Evolutionary conservation across 2,113 vertebrate species (phyloP).

Genomic region (Cynocephalus volans): DNA sequence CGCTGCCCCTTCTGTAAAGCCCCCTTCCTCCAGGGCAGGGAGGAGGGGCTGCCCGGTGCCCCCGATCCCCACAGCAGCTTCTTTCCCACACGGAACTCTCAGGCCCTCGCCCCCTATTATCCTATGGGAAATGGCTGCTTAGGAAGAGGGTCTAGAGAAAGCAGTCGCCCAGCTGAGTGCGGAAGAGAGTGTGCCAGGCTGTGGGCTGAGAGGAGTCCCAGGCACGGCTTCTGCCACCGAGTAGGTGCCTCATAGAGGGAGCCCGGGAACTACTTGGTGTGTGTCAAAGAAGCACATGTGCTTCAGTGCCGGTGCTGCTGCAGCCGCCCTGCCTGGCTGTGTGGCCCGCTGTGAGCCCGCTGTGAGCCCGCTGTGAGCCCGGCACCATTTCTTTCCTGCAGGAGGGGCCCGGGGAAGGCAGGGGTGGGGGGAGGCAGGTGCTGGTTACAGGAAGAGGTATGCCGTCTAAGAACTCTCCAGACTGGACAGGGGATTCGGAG

Average conservation of each 20-base stretch:
- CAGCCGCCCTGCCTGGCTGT: not conserved
- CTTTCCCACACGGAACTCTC: conserved; percentile 2
- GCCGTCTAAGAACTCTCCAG: too few species aligned
- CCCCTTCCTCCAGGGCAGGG: not conserved
- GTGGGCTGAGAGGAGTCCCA: not conserved
- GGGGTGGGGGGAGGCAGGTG: too few species aligned
- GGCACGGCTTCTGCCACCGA: not conserved
- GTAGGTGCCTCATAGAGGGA: not conserved
- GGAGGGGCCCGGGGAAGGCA: too few species aligned
- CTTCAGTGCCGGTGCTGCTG: not conserved
- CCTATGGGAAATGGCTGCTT: conserved; percentile 4
- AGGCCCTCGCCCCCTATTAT: not conserved
- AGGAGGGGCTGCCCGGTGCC: not conserved
- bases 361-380: not conserved
- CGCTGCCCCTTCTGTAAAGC: not conserved
- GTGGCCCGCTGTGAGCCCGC: not conserved
- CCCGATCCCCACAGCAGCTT: not conserved
- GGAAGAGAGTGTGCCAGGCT: conserved; percentile 10
- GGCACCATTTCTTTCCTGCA: not conserved
- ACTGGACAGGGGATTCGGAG: too few species aligned
- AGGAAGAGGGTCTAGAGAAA: conserved; percentile 35
- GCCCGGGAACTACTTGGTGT: not conserved
- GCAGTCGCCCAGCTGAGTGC: not conserved
- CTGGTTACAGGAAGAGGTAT: too few species aligned
- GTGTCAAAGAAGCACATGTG: not conserved